Conservation (phyloP, 2,888 invertebrate species). For the Allophyes oxyacanthae region DNA sequence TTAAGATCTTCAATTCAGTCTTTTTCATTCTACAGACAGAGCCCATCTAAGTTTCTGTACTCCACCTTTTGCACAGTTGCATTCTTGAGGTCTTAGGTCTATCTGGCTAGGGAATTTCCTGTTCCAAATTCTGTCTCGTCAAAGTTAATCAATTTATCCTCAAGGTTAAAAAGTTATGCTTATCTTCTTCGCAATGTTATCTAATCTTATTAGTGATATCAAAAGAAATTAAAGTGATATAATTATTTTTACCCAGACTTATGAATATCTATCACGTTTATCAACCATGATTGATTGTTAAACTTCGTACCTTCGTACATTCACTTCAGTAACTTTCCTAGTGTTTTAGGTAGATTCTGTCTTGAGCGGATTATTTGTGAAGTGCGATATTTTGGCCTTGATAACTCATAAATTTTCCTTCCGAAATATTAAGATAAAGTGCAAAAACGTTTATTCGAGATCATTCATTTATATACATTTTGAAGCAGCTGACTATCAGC, state of each 20-base stretch:
- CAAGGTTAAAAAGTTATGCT: conserved; percentile 29
- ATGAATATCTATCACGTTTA: conserved; percentile 53
- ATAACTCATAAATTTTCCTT: conserved; percentile 17
- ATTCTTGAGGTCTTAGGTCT: no score
- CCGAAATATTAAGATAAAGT: background rate
- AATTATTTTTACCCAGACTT: conserved; percentile 27
- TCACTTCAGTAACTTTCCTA: conserved; percentile 58
- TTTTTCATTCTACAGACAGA: no score
- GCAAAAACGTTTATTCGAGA: background rate
- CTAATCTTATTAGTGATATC: conserved; percentile 17
- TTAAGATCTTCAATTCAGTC: no score
- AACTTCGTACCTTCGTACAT: conserved; percentile 40
- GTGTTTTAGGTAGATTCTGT: conserved; percentile 30
- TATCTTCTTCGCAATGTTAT: conserved; percentile 22
- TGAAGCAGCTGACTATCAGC: background rate
- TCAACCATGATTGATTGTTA: conserved; percentile 57
- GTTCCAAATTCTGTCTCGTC: no score
- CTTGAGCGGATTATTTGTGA: conserved; percentile 24
- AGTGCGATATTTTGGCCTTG: conserved; percentile 18
- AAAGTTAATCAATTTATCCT: background rate
- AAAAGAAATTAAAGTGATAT: conserved; percentile 52
- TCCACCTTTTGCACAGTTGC: no score
- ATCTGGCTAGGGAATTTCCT: no score
- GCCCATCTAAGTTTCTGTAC: no score
- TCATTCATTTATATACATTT: background rate